Percentiles rank a stretch among this genome's conserved stretches.
These are phyloP conservation scores for Dryobota labecula DNA, from an alignment of 2,888 invertebrate species.

Conservation along the genomic window DNA sequence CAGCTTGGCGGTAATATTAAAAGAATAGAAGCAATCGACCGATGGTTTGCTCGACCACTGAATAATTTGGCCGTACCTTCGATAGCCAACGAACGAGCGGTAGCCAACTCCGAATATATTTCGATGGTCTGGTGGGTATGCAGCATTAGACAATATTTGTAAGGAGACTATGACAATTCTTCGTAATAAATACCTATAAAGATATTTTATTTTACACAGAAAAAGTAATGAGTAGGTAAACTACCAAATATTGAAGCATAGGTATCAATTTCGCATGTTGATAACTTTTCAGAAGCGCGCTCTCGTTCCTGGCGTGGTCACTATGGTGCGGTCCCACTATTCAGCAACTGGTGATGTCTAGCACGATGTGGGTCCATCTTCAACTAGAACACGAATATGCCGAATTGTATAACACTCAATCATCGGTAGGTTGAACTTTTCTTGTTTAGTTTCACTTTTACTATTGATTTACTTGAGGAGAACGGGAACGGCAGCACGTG, in stretches of 20 bases:
- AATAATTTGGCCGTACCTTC: too few species aligned
- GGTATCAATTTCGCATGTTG: background rate
- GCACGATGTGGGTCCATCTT: constrained; percentile 94
- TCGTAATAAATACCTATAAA: background rate
- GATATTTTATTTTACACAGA: background rate
- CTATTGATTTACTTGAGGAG: background rate
- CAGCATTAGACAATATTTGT: background rate
- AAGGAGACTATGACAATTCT: background rate
- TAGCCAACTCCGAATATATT: too few species aligned
- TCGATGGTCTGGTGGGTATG: too few species aligned
- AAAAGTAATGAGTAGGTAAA: background rate
- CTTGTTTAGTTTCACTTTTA: background rate
- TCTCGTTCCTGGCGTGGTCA: constrained; percentile 94
- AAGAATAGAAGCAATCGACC: too few species aligned
- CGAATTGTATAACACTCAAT: constrained; percentile 87
- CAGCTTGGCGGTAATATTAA: too few species aligned
- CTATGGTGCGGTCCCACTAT: constrained; percentile 96
- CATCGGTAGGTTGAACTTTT: constrained; percentile 14
- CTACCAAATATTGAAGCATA: background rate
- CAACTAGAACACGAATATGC: constrained; percentile 94
- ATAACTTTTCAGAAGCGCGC: constrained; percentile 86
- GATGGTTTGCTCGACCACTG: too few species aligned
- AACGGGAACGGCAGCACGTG: background rate
- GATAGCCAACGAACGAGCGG: too few species aligned
- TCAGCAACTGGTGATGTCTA: constrained; percentile 94